Evolutionary conservation across 2,888 invertebrate genomes (phyloP).

Genomic region (Dasypogon diadema): DNA sequence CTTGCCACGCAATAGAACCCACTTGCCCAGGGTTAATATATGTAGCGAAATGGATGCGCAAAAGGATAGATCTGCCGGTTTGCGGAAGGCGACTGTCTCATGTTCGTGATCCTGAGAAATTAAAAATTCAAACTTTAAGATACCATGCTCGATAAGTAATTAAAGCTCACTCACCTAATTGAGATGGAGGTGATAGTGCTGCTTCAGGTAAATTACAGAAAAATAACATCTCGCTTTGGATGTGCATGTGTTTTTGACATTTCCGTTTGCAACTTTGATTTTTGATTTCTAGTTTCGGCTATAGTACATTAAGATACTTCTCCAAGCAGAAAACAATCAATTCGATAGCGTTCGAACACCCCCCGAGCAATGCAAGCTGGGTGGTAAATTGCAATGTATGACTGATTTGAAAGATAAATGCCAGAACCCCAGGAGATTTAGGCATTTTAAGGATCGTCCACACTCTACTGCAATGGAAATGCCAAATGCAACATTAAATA

Average conservation of each 20-base stretch:
- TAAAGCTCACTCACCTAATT: constrained; percentile 49
- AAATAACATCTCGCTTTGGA: too few species aligned
- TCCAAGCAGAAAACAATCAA: too few species aligned
- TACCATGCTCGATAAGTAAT: constrained; percentile 39
- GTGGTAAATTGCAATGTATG: constrained; percentile 25
- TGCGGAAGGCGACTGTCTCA: constrained; percentile 25
- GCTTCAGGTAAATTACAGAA: neutral
- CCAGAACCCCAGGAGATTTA: constrained; percentile 24
- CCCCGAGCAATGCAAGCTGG: neutral
- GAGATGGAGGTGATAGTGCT: constrained; percentile 26
- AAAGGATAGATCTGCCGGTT: constrained; percentile 1
- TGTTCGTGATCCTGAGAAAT: constrained; percentile 38
- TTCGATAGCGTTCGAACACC: too few species aligned
- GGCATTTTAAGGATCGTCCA: neutral
- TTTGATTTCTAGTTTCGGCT: too few species aligned
- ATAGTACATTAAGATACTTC: too few species aligned
- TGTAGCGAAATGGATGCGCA: constrained; percentile 45
- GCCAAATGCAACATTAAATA: constrained; percentile 33
- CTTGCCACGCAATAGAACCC: constrained; percentile 62
- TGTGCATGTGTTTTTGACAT: too few species aligned
- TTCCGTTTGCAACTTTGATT: too few species aligned
- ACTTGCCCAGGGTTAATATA: constrained; percentile 18
- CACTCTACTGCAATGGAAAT: neutral
- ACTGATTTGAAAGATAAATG: constrained; percentile 41
- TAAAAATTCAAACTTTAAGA: constrained; percentile 44